phyloP scores from a whole-genome alignment of 2,797 vertebrate genomes.

The Rhabdophis nuchalis region DNA sequence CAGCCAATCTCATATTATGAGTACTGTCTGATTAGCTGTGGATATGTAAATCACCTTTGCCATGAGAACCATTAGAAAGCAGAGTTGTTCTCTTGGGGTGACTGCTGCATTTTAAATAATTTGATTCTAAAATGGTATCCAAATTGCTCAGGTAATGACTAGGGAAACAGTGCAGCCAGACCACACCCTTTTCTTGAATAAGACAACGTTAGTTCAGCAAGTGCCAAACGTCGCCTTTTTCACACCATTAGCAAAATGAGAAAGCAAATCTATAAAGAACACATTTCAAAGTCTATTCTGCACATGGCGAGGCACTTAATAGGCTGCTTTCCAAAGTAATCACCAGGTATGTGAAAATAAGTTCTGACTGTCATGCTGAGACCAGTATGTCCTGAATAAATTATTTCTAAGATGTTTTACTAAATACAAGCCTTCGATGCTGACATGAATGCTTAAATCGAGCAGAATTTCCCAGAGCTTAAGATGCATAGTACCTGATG shows the following conservation, averaged over 20 bases:
- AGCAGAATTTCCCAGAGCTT: background rate
- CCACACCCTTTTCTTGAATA: background rate
- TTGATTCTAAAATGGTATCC: conserved; percentile 20
- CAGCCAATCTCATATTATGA: background rate
- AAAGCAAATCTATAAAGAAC: background rate
- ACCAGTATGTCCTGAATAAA: conserved; percentile 2
- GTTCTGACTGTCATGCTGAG: background rate
- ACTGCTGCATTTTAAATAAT: background rate
- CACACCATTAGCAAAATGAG: background rate
- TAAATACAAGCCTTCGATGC: background rate
- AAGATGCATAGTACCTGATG: background rate
- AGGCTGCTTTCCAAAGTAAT: background rate
- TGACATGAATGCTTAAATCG: background rate
- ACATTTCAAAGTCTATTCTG: conserved; percentile 25
- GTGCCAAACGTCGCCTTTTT: background rate
- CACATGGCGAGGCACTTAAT: conserved; percentile 13
- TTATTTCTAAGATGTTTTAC: background rate
- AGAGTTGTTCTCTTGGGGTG: background rate
- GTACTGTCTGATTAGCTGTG: background rate
- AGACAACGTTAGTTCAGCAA: background rate
- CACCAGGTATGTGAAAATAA: background rate
- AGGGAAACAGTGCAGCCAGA: background rate
- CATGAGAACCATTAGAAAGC: background rate
- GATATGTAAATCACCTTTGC: background rate
- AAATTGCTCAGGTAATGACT: conserved; percentile 13